Evolutionary conservation across 2,113 vertebrate genomes (phyloP), one percentile per base, ranked within the genome.

Genomic region (Tautogolabrus adspersus): DNA sequence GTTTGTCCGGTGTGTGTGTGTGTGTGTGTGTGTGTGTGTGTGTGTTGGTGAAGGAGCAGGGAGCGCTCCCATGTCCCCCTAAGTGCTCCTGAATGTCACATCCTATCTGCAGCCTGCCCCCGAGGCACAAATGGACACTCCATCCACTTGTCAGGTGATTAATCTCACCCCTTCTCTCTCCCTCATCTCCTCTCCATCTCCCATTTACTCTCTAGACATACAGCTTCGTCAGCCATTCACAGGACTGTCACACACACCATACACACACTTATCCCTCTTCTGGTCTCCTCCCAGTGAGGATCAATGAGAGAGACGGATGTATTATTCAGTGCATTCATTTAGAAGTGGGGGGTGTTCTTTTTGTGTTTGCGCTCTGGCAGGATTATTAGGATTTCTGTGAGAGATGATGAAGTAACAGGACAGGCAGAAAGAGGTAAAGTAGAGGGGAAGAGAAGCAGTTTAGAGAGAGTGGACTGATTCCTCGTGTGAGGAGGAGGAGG

Each of bases 71-170:
- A 18, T 81, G 89, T 86, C 83, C 85, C 88, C 89, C 63, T 87
- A 90, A 92, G 90, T 87, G 88, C 81, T 87, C 56, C 85, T 92
- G 88, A 91, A 91, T 91, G 91, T 92, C 90, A 89, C 85, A 72
- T 88, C 85, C 88, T 89, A 88, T 90, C 90, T 90, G 82, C 83
- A 77, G 88, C 74, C 87, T 71, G 90, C 90, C 91, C 87, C 88
- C 56, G 62, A 90, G 85, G 87, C 88, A 87, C 84, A 88, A 90
- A 90, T 87, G 91, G 91, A 89, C 90, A 89, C 91, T 92, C 88
- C 88, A 88, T 91, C 88, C 88, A 91, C 91, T 90, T 92, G 91
- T 89, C 91, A 92, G 89, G 88, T 87, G 90, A 91, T 92, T 91
- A 89, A 91, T 92, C 76, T 87, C 76, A 42, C 23, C 87, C 81